Base-by-base conservation (phyloP, 2,888 invertebrate species). In the Gerris lacustris region DNA sequence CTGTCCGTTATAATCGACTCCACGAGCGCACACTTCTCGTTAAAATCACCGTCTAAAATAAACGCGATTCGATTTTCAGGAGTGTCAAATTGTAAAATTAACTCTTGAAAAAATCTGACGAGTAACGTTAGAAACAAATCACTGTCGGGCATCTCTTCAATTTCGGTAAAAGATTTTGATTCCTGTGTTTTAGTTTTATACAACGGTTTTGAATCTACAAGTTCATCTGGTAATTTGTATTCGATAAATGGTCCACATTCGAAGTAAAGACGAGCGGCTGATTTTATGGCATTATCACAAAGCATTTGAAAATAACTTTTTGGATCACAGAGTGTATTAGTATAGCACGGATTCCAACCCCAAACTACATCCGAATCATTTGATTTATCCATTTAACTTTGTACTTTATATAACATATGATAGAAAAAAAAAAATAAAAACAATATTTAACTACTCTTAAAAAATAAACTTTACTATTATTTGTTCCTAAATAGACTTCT, bases 261-360 rank as follows among this genome's bases (percentile, higher is more conserved):
- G 15, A 55, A 55, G 15, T 55, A 55, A 2, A 55, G 15, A 2
- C 55, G 11, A 55, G 55, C 55, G 5, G 55, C 55, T 11, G 55
- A 11, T 15, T 55, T 15, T 55, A 64, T 9, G 17, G 64, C 64
- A 5, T 64, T 64, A 7, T 64, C 64, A 64, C 64, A 64, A 17
- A 64, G 64, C 15, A 11, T 64, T 9, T 64, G 17, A 17, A 64
- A 64, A 31, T 64, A 64, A 9, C 5, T 18, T 31, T 64, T 64
- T 9, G 11, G 11, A 64, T 64, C 64, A 64, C 7, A n/a, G 9
- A 64, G 64, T 9, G 17, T 64, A 5, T 31, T 18, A 2, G 9
- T 31, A 64, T 64, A 64, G 64, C 17, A n/a, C 7, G 64, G 18
- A 31, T 64, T 64, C 64, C 64, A 64, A 31, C 17, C 64, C 64